Evolutionary conservation across 2,888 invertebrate species (phyloP).

Genomic region (Dryomyza anilis): DNA sequence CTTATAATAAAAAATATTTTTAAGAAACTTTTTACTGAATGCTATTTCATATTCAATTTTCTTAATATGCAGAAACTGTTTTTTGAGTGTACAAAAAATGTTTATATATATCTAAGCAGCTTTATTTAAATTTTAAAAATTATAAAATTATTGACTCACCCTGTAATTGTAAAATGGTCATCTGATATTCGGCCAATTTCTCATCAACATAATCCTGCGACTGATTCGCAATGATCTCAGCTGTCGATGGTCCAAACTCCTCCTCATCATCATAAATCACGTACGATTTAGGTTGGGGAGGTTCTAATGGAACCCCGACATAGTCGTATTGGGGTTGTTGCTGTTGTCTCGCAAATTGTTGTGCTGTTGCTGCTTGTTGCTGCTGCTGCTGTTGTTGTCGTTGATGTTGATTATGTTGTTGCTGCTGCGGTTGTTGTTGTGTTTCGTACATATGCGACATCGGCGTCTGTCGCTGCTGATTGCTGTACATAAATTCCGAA

Average conservation of each 20-base stretch:
- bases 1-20: too few species aligned
- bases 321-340: constrained; percentile 57
- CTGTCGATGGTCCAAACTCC: constrained; percentile 82
- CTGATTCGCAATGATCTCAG: constrained; percentile 90
- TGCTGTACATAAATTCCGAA: constrained; percentile 67
- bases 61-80: too few species aligned
- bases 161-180: constrained; percentile 87
- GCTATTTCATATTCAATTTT: too few species aligned
- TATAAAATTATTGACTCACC: constrained; percentile 68
- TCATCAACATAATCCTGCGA: constrained; percentile 95
- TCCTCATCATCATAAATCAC: constrained; percentile 70
- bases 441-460: constrained; percentile 47
- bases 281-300: constrained; percentile 69
- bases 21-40: too few species aligned
- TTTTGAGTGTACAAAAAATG: too few species aligned
- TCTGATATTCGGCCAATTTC: constrained; percentile 90
- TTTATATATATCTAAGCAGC: too few species aligned
- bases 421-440: constrained; percentile 59
- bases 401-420: constrained; percentile 46
- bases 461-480: constrained; percentile 63
- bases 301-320: constrained; percentile 78
- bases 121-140: too few species aligned
- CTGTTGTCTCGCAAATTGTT: constrained; percentile 50
- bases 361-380: constrained; percentile 50
- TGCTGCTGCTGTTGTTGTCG: constrained; percentile 51